phyloP scores from a whole-genome alignment of 2,888 invertebrate species.

The Tridacna crocea region DNA sequence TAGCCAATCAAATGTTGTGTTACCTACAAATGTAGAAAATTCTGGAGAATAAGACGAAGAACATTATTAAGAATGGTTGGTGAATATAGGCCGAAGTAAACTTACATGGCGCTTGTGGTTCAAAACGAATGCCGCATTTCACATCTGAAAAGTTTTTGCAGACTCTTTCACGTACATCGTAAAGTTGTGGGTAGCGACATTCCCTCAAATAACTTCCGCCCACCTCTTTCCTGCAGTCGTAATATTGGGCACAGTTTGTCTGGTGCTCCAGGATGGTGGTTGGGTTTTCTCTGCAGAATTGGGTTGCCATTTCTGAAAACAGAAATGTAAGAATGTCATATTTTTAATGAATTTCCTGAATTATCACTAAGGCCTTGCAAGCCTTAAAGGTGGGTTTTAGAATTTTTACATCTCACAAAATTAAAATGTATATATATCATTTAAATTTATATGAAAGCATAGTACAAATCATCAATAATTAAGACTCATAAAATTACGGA shows the following conservation, averaged over 20 bases:
- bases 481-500: too few relatives aligned
- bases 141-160: conserved; percentile 73
- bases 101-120: conserved; percentile 76
- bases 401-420: too few relatives aligned
- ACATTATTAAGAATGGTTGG: too few relatives aligned
- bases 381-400: too few relatives aligned
- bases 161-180: conserved; percentile 59
- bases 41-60: too few relatives aligned
- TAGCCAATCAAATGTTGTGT: too few relatives aligned
- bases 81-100: too few relatives aligned
- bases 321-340: background rate
- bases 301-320: conserved; percentile 61
- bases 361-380: too few relatives aligned
- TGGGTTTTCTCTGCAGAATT: conserved; percentile 58
- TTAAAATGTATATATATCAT: too few relatives aligned
- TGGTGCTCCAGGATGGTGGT: conserved; percentile 63
- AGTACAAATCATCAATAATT: too few relatives aligned
- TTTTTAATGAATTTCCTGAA: background rate
- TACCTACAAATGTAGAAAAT: too few relatives aligned
- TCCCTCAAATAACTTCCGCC: conserved; percentile 69
- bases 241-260: conserved; percentile 74
- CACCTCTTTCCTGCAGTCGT: conserved; percentile 74
- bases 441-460: too few relatives aligned
- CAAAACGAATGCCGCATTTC: conserved; percentile 65
- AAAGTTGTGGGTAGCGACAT: conserved; percentile 76